phyloP scores from a whole-genome alignment of 2,113 vertebrate genomes.

The Cyprinus carpio region DNA sequence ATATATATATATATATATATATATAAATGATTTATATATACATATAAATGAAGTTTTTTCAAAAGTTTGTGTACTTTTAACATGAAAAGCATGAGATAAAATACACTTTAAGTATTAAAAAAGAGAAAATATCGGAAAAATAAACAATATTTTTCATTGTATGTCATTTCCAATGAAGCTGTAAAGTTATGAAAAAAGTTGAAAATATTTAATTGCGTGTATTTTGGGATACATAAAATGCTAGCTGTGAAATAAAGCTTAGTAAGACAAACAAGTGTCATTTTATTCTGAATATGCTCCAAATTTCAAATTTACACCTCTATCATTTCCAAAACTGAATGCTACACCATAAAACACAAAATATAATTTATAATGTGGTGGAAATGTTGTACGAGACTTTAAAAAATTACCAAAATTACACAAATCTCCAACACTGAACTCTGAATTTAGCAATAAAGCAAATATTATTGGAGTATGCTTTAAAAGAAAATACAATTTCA shows the following conservation, averaged over 20 bases:
- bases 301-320: not conserved
- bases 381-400: no score
- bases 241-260: not conserved
- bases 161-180: not conserved
- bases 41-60: no score
- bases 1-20: no score
- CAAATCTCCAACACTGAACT: no score
- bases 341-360: not conserved
- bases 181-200: not conserved
- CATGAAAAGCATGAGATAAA: not conserved
- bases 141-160: no score
- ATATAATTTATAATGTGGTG: not conserved
- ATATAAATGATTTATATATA: no score
- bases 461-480: no score
- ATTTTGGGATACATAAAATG: not conserved
- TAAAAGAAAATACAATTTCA: no score
- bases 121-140: no score
- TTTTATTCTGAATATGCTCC: not conserved
- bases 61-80: no score
- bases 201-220: not conserved
- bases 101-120: not conserved
- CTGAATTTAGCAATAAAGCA: no score
- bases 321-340: not conserved
- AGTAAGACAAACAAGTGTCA: not conserved
- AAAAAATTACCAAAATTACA: no score